Base-by-base conservation (phyloP, 2,888 invertebrate genomes). In the Spodoptera littoralis region DNA sequence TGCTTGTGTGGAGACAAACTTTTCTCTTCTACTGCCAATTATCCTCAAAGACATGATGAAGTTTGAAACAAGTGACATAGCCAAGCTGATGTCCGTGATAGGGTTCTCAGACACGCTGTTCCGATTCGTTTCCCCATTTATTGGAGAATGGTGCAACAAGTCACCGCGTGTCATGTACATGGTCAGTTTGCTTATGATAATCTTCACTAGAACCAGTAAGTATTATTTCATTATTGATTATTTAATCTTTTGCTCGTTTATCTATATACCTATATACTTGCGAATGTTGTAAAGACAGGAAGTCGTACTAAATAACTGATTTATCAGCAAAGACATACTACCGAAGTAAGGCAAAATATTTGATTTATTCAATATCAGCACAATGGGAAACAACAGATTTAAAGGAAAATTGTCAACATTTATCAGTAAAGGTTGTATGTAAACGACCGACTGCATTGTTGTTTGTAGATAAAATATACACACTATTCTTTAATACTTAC, bases 1-100 rank as follows among this genome's bases (percentile, higher is more conserved):
- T 0, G 94, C 96, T 8, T 96, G 96, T 79, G 96, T 96, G 0
- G 97, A 97, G 84, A 94, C 96, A 0, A 97, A 96, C 80, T 97
- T 97, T 82, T 96, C 96, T 0, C 83, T 96, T 12, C 81, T 97
- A 52, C 93, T 96, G 5, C 96, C 97, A 2, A 96, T 97, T 52
- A 96, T 97, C 63, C 87, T 97, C 18, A 93, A 92, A 48, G 97
- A 97, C 75, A 95, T 96, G 90, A 85, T 96, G 83, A 82, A 94
- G 24, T 95, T 96, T 76, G 89, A 92, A 42, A 96, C 95, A 0
- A 80, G 90, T 6, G 89, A 96, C 73, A 96, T 96, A 56, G 96
- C 97, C 0, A 92, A 90, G 24, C 87, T 96, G 46, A 95, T 97
- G 95, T 96, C 96, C 27, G 85, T 95, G 0, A 90, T 96, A 51